These are phyloP conservation scores for Brachyrhaphis roseni DNA, from an alignment of 2,797 vertebrate genomes.

Conservation along the genomic window DNA sequence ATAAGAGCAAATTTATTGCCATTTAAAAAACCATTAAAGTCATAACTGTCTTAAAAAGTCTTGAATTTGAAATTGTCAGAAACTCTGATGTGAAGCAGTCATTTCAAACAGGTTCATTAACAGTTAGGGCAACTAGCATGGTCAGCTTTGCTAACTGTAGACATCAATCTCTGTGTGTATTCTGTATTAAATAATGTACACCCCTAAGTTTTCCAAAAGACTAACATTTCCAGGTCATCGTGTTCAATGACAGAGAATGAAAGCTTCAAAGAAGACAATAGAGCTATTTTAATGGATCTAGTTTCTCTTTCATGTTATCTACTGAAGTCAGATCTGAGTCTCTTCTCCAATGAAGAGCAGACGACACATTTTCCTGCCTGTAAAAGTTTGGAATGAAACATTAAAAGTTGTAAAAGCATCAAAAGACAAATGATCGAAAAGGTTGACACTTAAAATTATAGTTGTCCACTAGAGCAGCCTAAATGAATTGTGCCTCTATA, in stretches of 20 bases:
- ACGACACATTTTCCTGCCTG: background rate
- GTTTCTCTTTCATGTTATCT: background rate
- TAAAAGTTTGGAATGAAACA: background rate
- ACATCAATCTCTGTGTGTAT: background rate
- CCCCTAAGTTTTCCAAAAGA: background rate
- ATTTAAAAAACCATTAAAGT: too few species aligned
- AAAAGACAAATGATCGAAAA: background rate
- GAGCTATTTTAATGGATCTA: background rate
- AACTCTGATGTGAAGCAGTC: background rate
- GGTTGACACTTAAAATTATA: background rate
- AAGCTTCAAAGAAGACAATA: background rate
- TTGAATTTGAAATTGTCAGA: too few species aligned
- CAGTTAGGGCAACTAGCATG: background rate
- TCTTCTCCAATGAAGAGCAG: background rate
- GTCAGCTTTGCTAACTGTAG: background rate
- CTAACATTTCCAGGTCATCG: background rate
- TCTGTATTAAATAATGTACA: background rate
- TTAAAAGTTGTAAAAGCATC: background rate
- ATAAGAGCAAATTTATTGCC: too few species aligned
- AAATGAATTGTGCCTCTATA: background rate
- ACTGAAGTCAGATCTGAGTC: background rate
- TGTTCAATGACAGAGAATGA: background rate
- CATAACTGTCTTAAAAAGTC: too few species aligned
- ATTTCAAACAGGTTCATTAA: background rate
- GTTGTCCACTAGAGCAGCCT: background rate